These are phyloP conservation scores for Brachyptera putata DNA, from an alignment of 2,888 invertebrate genomes.

Conservation along the genomic window DNA sequence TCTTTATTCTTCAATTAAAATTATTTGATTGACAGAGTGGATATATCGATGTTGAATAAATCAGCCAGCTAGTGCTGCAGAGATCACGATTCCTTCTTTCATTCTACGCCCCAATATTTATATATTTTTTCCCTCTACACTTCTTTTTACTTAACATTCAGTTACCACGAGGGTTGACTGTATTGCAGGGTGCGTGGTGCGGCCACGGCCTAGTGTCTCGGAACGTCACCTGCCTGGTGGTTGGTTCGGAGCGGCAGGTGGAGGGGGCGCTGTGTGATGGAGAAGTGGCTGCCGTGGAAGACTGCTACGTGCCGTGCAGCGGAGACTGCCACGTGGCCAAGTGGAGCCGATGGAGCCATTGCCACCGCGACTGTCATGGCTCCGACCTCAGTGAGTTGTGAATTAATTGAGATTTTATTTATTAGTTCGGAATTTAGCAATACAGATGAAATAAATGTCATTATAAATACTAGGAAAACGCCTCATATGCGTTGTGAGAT, in stretches of 20 bases:
- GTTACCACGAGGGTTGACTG: too few relatives aligned
- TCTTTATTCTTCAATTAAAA: too few relatives aligned
- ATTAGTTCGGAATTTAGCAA: neutral
- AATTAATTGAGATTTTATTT: neutral
- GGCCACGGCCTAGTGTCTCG: conserved; percentile 42
- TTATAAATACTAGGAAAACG: too few relatives aligned
- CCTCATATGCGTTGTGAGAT: too few relatives aligned
- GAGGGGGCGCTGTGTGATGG: conserved; percentile 36
- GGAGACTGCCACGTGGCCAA: conserved; percentile 44
- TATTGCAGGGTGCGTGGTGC: conserved; percentile 41
- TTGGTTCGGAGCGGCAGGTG: conserved; percentile 36
- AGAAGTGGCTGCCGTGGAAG: conserved; percentile 33
- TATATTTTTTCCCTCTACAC: too few relatives aligned
- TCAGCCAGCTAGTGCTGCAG: too few relatives aligned
- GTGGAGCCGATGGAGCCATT: conserved; percentile 45
- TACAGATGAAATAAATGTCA: too few relatives aligned
- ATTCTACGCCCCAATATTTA: too few relatives aligned
- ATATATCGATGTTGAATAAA: too few relatives aligned
- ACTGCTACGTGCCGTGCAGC: conserved; percentile 44
- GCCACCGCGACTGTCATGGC: conserved; percentile 40
- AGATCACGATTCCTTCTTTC: too few relatives aligned
- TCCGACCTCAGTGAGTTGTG: conserved; percentile 32
- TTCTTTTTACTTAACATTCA: too few relatives aligned
- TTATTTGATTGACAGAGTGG: too few relatives aligned
- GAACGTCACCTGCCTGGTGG: conserved; percentile 42